These are phyloP conservation scores for Dipodomys merriami DNA, from an alignment of 2,113 vertebrate species.

Conservation along the genomic window DNA sequence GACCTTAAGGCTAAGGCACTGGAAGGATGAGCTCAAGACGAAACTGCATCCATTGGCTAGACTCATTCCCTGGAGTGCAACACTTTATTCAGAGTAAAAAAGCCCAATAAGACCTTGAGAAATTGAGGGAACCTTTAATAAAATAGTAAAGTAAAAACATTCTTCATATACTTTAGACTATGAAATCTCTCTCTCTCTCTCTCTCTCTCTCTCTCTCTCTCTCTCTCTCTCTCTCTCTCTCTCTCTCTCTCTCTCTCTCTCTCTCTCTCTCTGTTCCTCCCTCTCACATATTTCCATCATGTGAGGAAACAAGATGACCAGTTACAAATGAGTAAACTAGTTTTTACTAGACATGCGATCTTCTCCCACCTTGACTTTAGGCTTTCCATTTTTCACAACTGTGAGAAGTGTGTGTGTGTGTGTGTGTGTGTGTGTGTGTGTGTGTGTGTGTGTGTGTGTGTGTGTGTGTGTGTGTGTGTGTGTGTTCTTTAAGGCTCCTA, in stretches of 20 bases:
- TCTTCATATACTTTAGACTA: neutral
- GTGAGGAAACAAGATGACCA: neutral
- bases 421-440: no score
- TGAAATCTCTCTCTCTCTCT: neutral
- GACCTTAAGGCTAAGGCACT: conserved; percentile 22
- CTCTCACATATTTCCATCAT: neutral
- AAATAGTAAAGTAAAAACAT: neutral
- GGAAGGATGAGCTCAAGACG: conserved; percentile 4
- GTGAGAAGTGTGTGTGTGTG: neutral
- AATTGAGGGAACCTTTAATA: conserved; percentile 15
- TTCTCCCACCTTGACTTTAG: neutral
- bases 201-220: neutral
- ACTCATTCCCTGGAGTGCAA: neutral
- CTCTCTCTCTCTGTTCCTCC: neutral
- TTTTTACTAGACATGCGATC: neutral
- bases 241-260: neutral
- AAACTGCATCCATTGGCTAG: neutral
- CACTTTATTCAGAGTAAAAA: conserved; percentile 1
- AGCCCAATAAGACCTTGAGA: neutral
- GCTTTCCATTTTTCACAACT: neutral
- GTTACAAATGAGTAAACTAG: neutral
- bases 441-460: neutral
- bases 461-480: neutral
- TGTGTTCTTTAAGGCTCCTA: neutral
- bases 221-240: neutral